Evolutionary conservation across 2,113 vertebrate species (phyloP), one percentile per base, ranked within the genome.

Genomic region (Orycteropus afer): DNA sequence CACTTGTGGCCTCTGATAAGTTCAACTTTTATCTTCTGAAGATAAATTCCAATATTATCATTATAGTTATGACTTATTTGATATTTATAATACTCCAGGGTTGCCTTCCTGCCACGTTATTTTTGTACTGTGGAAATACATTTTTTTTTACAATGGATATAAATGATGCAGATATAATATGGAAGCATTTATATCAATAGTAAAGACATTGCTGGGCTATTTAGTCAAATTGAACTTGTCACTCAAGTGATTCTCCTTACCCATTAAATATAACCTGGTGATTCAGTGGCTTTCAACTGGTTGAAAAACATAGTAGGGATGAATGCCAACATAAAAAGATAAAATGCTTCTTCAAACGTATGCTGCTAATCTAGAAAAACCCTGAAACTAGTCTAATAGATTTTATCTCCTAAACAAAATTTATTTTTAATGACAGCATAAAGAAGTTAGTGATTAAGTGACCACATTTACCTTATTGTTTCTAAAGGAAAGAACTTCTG

Each of bases 1-100:
- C 90, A 94, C 91, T 96, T 34, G 87, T 89, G 47, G 9, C 96
- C 96, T 92, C 65, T 95, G 96, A 25, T 93, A 97, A 97, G 77
- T 96, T 97, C 92, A 96, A 73, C 89, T 93, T 97, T 97, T 95
- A 89, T 94, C 91, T 96, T 96, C 80, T 83, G 89, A 95, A 96
- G 96, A 97, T 97, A 95, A 96, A 96, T 96, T 93, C 95, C 85
- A 90, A 94, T 97, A 86, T 84, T 96, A 97, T 94, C 55, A 61
- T 97, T 95, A 93, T 37, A 96, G 93, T 93, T 97, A 91, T 93
- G 86, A 93, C 61, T 95, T 95, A 93, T 91, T 90, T 67, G 85
- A 89, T 90, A 84, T 89, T 14, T 40, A 89, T 86, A 96, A 94
- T 42, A 61, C 94, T 40, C 83, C 40, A 61, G 71, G 78, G 89